Conservation (phyloP, 2,888 invertebrate genomes). For the Blastobasis adustella region DNA sequence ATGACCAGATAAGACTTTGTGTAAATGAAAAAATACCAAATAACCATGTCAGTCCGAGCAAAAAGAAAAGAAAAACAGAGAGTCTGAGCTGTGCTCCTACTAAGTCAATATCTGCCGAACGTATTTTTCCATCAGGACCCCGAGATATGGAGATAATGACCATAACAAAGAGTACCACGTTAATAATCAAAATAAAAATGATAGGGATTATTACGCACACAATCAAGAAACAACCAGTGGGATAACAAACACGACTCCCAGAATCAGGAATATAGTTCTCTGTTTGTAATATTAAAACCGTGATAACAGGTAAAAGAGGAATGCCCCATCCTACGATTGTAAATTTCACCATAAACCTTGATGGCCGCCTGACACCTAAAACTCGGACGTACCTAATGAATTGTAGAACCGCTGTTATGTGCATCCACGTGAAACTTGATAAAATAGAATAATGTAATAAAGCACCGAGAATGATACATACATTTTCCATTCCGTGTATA, state of each 20-base stretch:
- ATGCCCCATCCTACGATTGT: constrained; percentile 78
- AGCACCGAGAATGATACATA: constrained; percentile 77
- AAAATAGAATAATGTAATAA: constrained; percentile 79
- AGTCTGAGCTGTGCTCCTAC: constrained; percentile 69
- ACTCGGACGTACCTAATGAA: constrained; percentile 81
- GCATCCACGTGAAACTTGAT: constrained; percentile 82
- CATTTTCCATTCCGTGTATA: constrained; percentile 29
- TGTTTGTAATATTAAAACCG: constrained; percentile 57
- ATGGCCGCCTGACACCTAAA: constrained; percentile 72
- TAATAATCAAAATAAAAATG: constrained; percentile 62
- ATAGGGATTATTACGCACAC: constrained; percentile 71
- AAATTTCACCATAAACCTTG: constrained; percentile 77
- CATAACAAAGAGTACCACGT: constrained; percentile 68
- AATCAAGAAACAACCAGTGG: constrained; percentile 62
- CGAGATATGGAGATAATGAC: constrained; percentile 70
- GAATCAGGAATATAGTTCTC: constrained; percentile 56
- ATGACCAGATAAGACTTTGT: constrained; percentile 69
- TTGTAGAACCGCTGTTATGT: constrained; percentile 79
- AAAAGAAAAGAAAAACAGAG: constrained; percentile 74
- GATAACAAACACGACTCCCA: constrained; percentile 64
- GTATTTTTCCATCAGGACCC: constrained; percentile 67
- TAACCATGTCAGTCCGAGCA: constrained; percentile 77
- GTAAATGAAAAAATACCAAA: constrained; percentile 75
- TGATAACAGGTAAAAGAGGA: constrained; percentile 71
- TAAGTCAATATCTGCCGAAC: constrained; percentile 50